phyloP scores from a whole-genome alignment of 2,888 invertebrate genomes.

The Netelia inedita region DNA sequence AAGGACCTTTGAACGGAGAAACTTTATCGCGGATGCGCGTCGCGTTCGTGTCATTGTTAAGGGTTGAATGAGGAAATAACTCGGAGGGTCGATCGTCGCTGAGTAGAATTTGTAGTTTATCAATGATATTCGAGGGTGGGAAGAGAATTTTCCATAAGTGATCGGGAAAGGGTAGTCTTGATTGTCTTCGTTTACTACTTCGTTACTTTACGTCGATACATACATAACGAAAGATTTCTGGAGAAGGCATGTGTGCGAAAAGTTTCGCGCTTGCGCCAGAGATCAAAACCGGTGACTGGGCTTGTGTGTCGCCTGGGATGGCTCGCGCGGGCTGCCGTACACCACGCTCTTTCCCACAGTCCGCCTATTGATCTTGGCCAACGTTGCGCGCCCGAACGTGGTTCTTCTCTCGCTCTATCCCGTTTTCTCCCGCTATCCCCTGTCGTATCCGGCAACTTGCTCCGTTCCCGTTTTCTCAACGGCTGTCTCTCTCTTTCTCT shows the following conservation, averaged over 20 bases:
- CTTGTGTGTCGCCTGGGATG: slow-evolving; percentile 82
- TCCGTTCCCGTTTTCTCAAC: slow-evolving; percentile 57
- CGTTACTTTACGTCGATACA: background rate
- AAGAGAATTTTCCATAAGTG: too few species aligned
- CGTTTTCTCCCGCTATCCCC: slow-evolving; percentile 55
- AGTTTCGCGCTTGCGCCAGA: slow-evolving; percentile 79
- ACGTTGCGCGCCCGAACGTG: slow-evolving; percentile 78
- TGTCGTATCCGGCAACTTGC: slow-evolving; percentile 48
- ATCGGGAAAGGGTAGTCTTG: background rate
- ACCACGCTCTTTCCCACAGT: slow-evolving; percentile 59
- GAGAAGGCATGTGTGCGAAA: slow-evolving; percentile 57
- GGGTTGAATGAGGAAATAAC: too few species aligned
- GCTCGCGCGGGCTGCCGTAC: slow-evolving; percentile 73
- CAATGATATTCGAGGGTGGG: too few species aligned
- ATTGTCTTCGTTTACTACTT: background rate
- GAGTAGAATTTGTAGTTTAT: too few species aligned
- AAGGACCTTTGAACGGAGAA: slow-evolving; percentile 17
- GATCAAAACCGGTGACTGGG: slow-evolving; percentile 76
- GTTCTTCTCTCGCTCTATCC: slow-evolving; percentile 64
- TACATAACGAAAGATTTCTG: background rate
- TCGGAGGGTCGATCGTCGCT: too few species aligned
- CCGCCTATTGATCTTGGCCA: slow-evolving; percentile 83
- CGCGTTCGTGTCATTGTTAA: slow-evolving; percentile 6
- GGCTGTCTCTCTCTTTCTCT: slow-evolving; percentile 56
- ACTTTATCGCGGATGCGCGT: slow-evolving; percentile 1